phyloP scores from a whole-genome alignment of 2,888 invertebrate species.

The Drosophila phalerata region DNA sequence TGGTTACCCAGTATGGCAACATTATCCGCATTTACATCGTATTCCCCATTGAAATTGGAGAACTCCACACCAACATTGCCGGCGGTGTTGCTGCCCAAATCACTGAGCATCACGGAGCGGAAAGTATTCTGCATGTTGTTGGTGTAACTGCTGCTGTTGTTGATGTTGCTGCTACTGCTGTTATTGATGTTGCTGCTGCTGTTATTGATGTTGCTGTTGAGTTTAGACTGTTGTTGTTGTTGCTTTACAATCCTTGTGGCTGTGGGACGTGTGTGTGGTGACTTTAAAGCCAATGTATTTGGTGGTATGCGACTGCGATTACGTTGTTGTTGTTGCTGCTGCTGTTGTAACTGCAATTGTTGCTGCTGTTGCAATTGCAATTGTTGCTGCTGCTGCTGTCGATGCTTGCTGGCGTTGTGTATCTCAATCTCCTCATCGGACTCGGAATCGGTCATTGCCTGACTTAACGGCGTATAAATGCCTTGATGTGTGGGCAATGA shows the following conservation, averaged over 20 bases:
- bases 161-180: constrained; percentile 72
- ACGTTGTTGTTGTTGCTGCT: constrained; percentile 60
- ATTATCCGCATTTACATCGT: constrained; percentile 84
- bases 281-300: constrained; percentile 67
- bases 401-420: constrained; percentile 69
- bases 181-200: constrained; percentile 48
- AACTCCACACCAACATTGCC: constrained; percentile 74
- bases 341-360: constrained; percentile 50
- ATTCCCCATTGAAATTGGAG: constrained; percentile 83
- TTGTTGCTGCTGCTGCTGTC: constrained; percentile 49
- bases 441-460: constrained; percentile 91
- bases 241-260: constrained; percentile 53
- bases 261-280: constrained; percentile 58
- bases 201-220: constrained; percentile 42
- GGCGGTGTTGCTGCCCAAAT: constrained; percentile 58
- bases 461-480: constrained; percentile 91
- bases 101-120: constrained; percentile 84
- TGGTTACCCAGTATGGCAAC: constrained; percentile 83
- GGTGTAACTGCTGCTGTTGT: constrained; percentile 68
- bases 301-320: constrained; percentile 74
- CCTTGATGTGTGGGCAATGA: constrained; percentile 85
- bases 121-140: constrained; percentile 83
- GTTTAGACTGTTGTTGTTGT: constrained; percentile 51
- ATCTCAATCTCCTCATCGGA: constrained; percentile 89
- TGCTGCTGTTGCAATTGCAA: constrained; percentile 53